Conservation (phyloP, 2,113 vertebrate species). For the Pipra filicauda region DNA sequence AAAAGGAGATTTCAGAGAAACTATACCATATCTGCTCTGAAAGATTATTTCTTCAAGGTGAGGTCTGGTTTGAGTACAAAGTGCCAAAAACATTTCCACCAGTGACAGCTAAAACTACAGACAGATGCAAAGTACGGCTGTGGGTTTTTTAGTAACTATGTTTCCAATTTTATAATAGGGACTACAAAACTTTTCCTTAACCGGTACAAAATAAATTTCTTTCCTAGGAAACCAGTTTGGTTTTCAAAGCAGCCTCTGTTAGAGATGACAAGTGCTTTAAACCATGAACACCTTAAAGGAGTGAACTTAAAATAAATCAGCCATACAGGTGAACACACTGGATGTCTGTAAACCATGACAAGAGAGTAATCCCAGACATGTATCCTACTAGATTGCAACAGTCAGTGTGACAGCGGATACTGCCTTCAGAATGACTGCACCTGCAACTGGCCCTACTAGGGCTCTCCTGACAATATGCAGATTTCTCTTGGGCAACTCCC, state of each 20-base stretch:
- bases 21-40: background rate
- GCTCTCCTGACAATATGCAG: background rate
- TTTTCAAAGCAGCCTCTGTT: background rate
- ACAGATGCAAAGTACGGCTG: accelerated
- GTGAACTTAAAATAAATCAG: background rate
- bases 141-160: background rate
- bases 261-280: background rate
- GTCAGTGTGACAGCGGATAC: background rate
- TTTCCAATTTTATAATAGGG: background rate
- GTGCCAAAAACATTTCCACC: background rate
- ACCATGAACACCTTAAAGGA: background rate
- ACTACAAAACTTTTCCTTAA: background rate
- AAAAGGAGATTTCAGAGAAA: background rate
- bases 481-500: background rate
- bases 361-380: background rate
- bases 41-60: background rate
- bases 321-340: background rate
- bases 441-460: background rate
- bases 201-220: background rate
- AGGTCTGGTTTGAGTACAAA: background rate
- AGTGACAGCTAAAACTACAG: background rate
- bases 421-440: background rate
- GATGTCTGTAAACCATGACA: background rate
- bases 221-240: background rate
- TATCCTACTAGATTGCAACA: background rate